A percentile compares a stretch with the other conserved stretches of the same genome.
Conservation (phyloP, 2,797 vertebrate species). For the Periparus ater region DNA sequence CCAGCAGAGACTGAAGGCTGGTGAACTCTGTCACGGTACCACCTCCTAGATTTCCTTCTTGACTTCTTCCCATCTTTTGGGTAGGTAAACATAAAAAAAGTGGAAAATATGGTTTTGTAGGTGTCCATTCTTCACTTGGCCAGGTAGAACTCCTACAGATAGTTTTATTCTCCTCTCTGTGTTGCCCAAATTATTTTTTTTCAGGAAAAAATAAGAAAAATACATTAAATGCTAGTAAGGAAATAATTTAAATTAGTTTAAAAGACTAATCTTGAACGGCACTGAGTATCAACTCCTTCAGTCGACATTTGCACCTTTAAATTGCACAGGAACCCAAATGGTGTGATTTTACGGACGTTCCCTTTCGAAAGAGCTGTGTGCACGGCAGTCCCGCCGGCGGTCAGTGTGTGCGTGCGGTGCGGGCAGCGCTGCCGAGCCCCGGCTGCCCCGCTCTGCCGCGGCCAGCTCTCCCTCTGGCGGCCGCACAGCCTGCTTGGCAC, state of each 20-base stretch:
- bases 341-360: neutral
- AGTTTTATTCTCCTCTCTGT: neutral
- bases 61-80: neutral
- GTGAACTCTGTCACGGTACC: neutral
- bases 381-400: fast-evolving
- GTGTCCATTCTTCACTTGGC: neutral
- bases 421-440: neutral
- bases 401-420: neutral
- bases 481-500: neutral
- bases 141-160: neutral
- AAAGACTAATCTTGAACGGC: neutral
- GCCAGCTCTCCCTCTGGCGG: neutral
- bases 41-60: neutral
- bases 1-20: neutral
- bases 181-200: neutral
- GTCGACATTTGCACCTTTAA: neutral
- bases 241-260: neutral
- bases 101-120: neutral
- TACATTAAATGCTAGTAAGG: neutral
- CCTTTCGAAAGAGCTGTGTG: neutral
- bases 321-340: neutral
- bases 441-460: neutral
- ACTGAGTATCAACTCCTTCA: neutral
- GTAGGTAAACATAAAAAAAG: neutral
- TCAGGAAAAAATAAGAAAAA: neutral